A percentile compares a stretch with the other conserved stretches of the same genome.
phyloP scores from a whole-genome alignment of 2,888 invertebrate species.

The Teleiodes luculella region DNA sequence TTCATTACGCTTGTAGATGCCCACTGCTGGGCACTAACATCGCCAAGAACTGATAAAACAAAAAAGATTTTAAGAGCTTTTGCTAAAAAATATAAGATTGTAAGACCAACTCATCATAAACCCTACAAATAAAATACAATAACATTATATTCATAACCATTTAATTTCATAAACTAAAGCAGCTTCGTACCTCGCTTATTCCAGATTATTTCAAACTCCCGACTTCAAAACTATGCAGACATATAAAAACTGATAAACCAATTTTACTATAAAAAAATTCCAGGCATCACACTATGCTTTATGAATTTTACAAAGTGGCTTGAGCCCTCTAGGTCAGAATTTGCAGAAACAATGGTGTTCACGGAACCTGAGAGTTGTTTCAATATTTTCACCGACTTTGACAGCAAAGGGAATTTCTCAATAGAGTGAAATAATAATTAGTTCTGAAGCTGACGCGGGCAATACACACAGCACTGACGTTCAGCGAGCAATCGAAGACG shows the following conservation, averaged over 20 bases:
- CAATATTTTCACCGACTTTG: slow-evolving; percentile 64
- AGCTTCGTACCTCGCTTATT: too few species aligned
- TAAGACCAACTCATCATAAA: too few species aligned
- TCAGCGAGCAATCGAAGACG: not conserved
- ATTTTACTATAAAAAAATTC: not conserved
- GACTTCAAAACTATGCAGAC: not conserved
- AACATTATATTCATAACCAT: too few species aligned
- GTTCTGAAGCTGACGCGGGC: slow-evolving; percentile 47
- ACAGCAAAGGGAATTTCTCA: slow-evolving; percentile 69
- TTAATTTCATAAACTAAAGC: too few species aligned
- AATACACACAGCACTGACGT: slow-evolving; percentile 28
- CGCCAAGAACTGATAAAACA: too few species aligned
- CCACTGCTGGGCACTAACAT: too few species aligned
- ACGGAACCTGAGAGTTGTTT: slow-evolving; percentile 37
- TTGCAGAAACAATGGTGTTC: slow-evolving; percentile 10
- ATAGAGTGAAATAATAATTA: slow-evolving; percentile 73
- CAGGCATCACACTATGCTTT: not conserved
- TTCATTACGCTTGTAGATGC: too few species aligned
- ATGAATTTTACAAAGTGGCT: not conserved
- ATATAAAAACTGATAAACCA: not conserved
- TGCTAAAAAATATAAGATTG: too few species aligned
- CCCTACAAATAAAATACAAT: too few species aligned
- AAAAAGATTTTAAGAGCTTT: too few species aligned
- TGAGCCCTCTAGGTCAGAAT: too few species aligned
- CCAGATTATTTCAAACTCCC: not conserved